Base-by-base conservation (phyloP, 1,140 invertebrate species). In the Drosophila asahinai region DNA sequence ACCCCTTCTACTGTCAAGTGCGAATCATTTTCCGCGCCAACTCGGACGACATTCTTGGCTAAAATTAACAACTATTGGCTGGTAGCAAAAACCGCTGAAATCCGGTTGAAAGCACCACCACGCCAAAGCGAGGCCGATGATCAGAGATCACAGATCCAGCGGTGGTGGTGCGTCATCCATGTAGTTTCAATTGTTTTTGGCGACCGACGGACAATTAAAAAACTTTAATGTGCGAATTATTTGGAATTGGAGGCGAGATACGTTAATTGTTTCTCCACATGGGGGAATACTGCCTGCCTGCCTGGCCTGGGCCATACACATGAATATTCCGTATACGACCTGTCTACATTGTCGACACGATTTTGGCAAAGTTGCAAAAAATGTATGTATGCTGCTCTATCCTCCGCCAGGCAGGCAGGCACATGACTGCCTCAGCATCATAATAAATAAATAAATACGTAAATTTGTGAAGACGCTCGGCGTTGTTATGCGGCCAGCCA, bases 341-440 rank as follows among this genome's bases (percentile, higher is more conserved):
- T 48, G 70, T 73, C 67, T 61, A 74, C 70, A 51, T 60, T 60
- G 74, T 62, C 55, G 38, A 17, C 57, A 62, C 64, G 58, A 81
- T 81, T 87, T 89, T 89, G 86, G 84, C 84, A 89, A 63, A 77
- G 57, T 76, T 90, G 86, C 86, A 75, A 90, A 84, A 73, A 73
- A 72, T 22, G 12, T 72, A 61, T 27, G 15, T 66, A 30, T 70
- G 38, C 19, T 58, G 6, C 2, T 38, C 17, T 8, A 55, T 40
- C 36, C 54, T 40, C 36, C 9, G 55, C 14, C 59, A 14, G 49
- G 19, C 43, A 64, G 66, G 73, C 84, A 89, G 70, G 73, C 84
- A 89, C 84, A 89, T 89, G 84, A 89, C 81, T 84, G 81, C 57
- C 38, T 12, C 49, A 48, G 71, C 71, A 74, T 73, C 68, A 74